Evolutionary conservation across 1,140 invertebrate genomes (phyloP), one percentile per base, ranked within the genome.

Genomic region (Rhizoglyphus robini): DNA sequence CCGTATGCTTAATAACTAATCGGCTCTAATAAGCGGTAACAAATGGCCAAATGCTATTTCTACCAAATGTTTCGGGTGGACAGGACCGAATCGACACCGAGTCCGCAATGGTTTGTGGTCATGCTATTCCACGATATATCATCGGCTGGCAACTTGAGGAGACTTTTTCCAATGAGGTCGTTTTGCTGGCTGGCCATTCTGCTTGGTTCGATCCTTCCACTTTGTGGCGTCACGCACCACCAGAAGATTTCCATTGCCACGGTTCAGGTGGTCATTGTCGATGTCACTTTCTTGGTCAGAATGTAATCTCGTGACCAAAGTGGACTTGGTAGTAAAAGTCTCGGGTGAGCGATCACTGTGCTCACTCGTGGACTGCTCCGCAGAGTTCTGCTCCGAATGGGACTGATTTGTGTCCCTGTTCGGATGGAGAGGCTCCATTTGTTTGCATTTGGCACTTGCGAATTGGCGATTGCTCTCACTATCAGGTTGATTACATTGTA

Each of bases 41-140:
- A 41, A 41, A 41, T 11, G 8, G 36, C 36, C 18, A 41, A 41
- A 41, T 41, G 36, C 15, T 54, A 11, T 54, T 23, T 32, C 15
- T 60, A 60, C 58, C 58, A 13, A 32, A 60, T 20, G 58, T 46
- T 20, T 60, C 58, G 11, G 15, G 29, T 27, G 58, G 58, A 60
- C 58, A 60, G n/a, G 58, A 23, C 30, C 58, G 1, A 3, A 32
- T 60, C 3, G 30, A 29, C n/a, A 60, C 23, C 3, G 58, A 34
- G 27, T 32, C 58, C 13, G 30, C 15, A 3, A 3, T 3, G 15
- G 58, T 60, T 60, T 29, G 30, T 60, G 58, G 58, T 32, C 58
- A 60, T 34, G 31, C 15, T 27, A 60, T 60, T 11, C 29, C 29
- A 4, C 58, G 58, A 60, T 32, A 46, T 20, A 18, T 30, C 15